Evolutionary conservation across 2,797 vertebrate species (phyloP).

Genomic region (Eptatretus atami): DNA sequence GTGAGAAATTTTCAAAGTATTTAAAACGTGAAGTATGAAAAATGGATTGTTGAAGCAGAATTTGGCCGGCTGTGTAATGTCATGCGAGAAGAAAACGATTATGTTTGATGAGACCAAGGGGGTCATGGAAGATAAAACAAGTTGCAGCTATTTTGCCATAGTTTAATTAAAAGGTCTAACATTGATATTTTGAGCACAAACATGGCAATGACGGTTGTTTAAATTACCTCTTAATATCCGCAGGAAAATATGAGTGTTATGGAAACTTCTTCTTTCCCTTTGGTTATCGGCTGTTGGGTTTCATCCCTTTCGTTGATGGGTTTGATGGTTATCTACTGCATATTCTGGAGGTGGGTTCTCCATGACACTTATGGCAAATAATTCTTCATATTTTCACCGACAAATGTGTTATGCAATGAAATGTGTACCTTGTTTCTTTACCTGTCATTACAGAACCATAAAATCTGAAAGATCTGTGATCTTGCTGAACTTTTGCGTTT

Average conservation of each 20-base stretch:
- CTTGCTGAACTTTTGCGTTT: slow-evolving; percentile 92
- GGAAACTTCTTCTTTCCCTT: not conserved
- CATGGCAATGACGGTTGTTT: too few relatives aligned
- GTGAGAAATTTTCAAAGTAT: too few relatives aligned
- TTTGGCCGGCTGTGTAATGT: too few relatives aligned
- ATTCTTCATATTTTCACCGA: not conserved
- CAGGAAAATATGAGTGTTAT: slow-evolving; percentile 1
- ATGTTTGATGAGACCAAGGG: too few relatives aligned
- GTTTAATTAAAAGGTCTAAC: too few relatives aligned
- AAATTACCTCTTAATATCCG: not conserved
- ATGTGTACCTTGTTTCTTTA: not conserved
- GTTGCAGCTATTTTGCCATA: too few relatives aligned
- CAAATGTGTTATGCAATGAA: not conserved
- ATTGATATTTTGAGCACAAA: too few relatives aligned
- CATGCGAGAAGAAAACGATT: too few relatives aligned
- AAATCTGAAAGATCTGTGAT: slow-evolving; percentile 85
- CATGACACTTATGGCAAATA: not conserved
- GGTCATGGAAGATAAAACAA: too few relatives aligned
- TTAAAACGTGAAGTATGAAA: too few relatives aligned
- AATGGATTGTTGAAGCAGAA: too few relatives aligned
- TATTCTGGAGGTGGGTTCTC: slow-evolving; percentile 1
- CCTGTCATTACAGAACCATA: slow-evolving; percentile 37
- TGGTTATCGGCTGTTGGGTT: slow-evolving; percentile 1
- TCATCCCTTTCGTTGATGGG: not conserved
- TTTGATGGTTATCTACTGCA: slow-evolving; percentile 4